phyloP scores from a whole-genome alignment of 1,140 invertebrate genomes.

The Varroa destructor region DNA sequence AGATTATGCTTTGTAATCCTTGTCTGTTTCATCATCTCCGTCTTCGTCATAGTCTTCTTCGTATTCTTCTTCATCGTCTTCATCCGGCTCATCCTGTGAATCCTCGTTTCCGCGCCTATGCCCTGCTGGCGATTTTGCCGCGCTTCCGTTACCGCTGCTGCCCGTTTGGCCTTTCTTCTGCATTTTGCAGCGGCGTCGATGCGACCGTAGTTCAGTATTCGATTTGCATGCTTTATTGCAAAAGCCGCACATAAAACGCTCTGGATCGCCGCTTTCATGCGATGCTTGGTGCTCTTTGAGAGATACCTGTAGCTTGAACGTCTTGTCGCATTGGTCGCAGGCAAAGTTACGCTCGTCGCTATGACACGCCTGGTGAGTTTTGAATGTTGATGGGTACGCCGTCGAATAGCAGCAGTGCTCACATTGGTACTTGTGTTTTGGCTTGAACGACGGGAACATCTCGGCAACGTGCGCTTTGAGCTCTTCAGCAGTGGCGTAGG shows the following conservation, averaged over 20 bases:
- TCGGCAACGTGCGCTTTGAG: slow-evolving; percentile 9
- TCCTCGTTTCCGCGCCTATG: too few species aligned
- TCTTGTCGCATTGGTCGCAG: slow-evolving; percentile 21
- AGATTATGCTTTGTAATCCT: background rate
- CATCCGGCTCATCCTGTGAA: background rate
- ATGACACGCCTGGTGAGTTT: slow-evolving; percentile 15
- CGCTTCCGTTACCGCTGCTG: too few species aligned
- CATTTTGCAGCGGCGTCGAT: slow-evolving; percentile 17
- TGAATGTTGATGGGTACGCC: slow-evolving; percentile 12
- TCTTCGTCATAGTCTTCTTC: slow-evolving; percentile 18
- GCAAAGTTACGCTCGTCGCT: slow-evolving; percentile 20
- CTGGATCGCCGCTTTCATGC: slow-evolving; percentile 16
- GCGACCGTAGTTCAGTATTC: slow-evolving; percentile 2
- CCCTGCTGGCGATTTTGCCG: too few species aligned
- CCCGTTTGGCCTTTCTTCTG: too few species aligned
- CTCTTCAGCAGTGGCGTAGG: slow-evolving; percentile 13
- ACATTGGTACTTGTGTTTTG: slow-evolving; percentile 23
- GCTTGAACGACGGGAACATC: slow-evolving; percentile 12
- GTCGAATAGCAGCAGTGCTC: slow-evolving; percentile 23
- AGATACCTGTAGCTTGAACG: slow-evolving; percentile 8
- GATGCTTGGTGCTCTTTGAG: slow-evolving; percentile 12
- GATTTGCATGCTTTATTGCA: background rate
- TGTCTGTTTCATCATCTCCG: background rate
- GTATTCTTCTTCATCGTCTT: slow-evolving; percentile 1
- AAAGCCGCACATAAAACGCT: background rate